Percentiles rank a stretch among this genome's conserved stretches.
phyloP scores from a whole-genome alignment of 2,797 vertebrate genomes.

The Xiphophorus birchmanni region DNA sequence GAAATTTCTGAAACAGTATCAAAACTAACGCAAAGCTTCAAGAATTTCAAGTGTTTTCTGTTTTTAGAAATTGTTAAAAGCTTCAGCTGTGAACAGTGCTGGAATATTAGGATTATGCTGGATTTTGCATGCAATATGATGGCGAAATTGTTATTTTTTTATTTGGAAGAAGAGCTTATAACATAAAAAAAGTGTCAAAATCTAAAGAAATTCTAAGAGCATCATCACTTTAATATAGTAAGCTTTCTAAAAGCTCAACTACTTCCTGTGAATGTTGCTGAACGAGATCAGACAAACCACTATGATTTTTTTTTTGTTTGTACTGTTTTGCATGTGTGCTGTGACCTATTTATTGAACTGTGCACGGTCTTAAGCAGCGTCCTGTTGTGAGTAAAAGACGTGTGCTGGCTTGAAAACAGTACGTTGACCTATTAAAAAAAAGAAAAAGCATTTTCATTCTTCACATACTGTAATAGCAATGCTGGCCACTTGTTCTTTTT shows the following conservation, averaged over 20 bases:
- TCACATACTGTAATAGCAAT: neutral
- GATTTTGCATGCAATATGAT: neutral
- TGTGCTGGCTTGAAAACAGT: neutral
- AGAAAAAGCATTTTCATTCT: neutral
- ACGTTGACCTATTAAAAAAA: neutral
- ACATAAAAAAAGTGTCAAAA: neutral
- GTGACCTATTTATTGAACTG: neutral
- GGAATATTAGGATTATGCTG: neutral
- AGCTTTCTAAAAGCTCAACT: neutral
- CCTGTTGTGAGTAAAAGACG: neutral
- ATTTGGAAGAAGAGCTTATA: neutral
- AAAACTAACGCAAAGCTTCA: neutral
- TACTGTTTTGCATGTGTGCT: neutral
- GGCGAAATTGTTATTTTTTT: neutral
- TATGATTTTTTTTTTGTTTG: neutral
- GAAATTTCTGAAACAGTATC: neutral
- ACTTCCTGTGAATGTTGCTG: neutral
- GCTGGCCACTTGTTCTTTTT: neutral
- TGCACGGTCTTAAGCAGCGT: neutral
- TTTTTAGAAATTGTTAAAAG: neutral
- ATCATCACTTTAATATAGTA: neutral
- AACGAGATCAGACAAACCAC: constrained; percentile 1
- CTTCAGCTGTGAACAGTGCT: neutral
- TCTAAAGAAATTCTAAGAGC: neutral
- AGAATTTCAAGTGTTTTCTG: neutral